These are phyloP conservation scores for Euura saliciscinereae DNA, from an alignment of 1,140 invertebrate species.

Conservation along the genomic window DNA sequence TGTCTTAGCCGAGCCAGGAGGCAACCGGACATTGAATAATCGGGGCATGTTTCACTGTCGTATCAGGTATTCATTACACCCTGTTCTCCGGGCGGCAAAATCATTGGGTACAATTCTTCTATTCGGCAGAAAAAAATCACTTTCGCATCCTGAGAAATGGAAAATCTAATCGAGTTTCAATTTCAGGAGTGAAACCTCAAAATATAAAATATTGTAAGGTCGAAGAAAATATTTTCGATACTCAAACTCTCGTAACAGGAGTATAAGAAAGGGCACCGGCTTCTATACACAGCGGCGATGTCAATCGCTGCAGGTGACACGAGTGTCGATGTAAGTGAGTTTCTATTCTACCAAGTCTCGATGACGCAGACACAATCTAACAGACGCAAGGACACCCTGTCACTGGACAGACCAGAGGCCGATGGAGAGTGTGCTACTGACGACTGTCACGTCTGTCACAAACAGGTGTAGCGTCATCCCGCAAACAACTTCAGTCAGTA, in stretches of 20 bases:
- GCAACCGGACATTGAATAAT: not conserved
- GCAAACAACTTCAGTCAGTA: not conserved
- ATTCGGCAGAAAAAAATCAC: not conserved
- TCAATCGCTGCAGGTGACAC: not conserved
- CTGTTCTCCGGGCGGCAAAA: not conserved
- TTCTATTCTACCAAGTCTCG: not conserved
- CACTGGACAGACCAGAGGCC: not conserved
- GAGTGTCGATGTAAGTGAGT: not conserved
- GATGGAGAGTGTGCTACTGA: constrained; percentile 30
- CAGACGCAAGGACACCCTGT: not conserved
- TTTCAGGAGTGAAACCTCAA: not conserved
- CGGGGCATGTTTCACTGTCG: not conserved
- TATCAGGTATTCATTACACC: not conserved
- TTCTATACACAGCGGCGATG: no score
- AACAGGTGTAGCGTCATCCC: constrained; percentile 26
- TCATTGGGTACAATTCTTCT: not conserved
- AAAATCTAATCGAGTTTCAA: not conserved
- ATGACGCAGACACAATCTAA: not conserved
- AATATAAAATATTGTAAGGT: no score
- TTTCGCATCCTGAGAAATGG: no score
- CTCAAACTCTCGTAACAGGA: not conserved
- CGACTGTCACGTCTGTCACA: constrained; percentile 30
- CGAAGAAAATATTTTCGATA: not conserved
- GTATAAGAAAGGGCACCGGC: not conserved
- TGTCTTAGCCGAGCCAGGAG: not conserved